These are phyloP conservation scores for Otolemur garnettii DNA, from an alignment of 2,113 vertebrate species.

Conservation along the genomic window DNA sequence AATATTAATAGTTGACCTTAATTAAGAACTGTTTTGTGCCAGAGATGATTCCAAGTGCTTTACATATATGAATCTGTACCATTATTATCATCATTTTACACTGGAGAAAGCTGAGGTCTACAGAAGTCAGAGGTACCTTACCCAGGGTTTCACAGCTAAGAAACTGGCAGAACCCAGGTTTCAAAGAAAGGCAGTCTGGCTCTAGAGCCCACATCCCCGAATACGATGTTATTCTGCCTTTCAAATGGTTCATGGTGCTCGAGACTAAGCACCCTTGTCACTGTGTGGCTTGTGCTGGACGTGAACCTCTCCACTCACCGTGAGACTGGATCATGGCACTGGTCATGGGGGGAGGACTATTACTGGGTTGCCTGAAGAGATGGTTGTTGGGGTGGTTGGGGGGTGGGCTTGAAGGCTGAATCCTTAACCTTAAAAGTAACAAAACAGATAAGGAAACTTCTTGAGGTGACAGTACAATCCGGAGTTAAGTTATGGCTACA, in stretches of 20 bases:
- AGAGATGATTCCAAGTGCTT: background rate
- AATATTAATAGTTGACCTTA: background rate
- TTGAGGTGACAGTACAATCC: background rate
- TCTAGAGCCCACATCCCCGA: background rate
- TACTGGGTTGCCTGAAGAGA: constrained; percentile 96
- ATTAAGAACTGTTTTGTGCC: background rate
- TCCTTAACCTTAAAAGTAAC: constrained; percentile 93
- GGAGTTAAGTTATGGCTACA: background rate
- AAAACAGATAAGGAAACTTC: constrained; percentile 51
- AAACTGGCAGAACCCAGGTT: background rate
- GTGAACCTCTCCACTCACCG: constrained; percentile 86
- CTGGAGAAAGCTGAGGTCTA: background rate
- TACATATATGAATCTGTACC: background rate
- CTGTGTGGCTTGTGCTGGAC: rapidly evolving
- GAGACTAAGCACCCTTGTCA: background rate
- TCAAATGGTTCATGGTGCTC: background rate
- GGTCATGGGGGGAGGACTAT: constrained; percentile 94
- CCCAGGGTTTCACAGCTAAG: background rate
- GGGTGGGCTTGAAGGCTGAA: constrained; percentile 98
- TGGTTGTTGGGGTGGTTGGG: constrained; percentile 98
- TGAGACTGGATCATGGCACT: constrained; percentile 94
- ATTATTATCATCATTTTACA: background rate
- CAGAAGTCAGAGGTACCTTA: background rate
- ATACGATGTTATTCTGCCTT: background rate
- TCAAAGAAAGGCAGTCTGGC: background rate